phyloP scores from a whole-genome alignment of 2,113 vertebrate genomes.

The Albula glossodonta region DNA sequence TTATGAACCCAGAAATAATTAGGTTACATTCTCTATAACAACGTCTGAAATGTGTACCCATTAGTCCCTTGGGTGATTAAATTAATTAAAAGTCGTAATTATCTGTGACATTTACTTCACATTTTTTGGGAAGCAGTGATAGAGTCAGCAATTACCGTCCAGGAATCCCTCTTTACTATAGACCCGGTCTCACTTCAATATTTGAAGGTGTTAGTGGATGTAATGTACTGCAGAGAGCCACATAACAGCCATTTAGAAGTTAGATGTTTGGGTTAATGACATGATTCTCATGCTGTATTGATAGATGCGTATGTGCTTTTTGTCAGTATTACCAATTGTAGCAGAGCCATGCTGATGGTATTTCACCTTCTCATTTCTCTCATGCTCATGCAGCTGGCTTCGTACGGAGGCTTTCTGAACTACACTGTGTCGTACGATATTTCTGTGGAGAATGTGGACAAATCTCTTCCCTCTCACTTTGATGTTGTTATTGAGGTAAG shows the following conservation, averaged over 20 bases:
- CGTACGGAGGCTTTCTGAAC: conserved; percentile 76
- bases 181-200: neutral
- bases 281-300: neutral
- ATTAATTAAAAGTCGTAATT: conserved; percentile 42
- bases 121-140: conserved; percentile 28
- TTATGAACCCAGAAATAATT: conserved; percentile 42
- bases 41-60: conserved; percentile 35
- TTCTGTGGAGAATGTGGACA: conserved; percentile 67
- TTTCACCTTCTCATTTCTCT: neutral
- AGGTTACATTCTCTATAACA: conserved; percentile 41
- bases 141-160: conserved; percentile 33
- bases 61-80: conserved; percentile 43
- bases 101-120: conserved; percentile 35
- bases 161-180: conserved; percentile 12
- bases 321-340: neutral
- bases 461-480: conserved; percentile 63
- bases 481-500: conserved; percentile 79
- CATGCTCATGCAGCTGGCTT: conserved; percentile 65
- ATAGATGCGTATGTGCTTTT: neutral
- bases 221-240: neutral
- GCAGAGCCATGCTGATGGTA: neutral
- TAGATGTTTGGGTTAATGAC: neutral
- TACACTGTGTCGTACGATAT: conserved; percentile 76
- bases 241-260: neutral
- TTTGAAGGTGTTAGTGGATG: conserved; percentile 2